Conservation (phyloP, 2,113 vertebrate species). For the Cyanocitta stelleri region DNA sequence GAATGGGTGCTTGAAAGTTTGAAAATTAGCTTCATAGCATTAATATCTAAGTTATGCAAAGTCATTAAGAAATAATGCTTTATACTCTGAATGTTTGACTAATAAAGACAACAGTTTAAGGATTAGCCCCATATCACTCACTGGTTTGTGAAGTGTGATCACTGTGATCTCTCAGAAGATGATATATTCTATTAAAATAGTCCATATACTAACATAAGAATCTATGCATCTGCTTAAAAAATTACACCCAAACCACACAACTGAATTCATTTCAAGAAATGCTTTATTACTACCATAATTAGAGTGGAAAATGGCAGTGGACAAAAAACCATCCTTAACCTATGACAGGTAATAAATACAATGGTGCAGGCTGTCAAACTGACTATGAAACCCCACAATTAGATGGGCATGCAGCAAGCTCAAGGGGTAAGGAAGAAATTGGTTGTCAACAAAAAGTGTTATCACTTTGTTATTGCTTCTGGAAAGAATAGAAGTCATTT, state of each 20-base stretch:
- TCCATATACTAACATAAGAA: background rate
- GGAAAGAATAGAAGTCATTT: conserved; percentile 40
- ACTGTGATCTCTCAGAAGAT: background rate
- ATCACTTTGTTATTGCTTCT: conserved; percentile 64
- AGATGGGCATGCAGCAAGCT: background rate
- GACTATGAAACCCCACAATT: background rate
- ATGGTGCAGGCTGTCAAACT: background rate
- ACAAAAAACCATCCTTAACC: background rate
- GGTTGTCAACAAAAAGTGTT: conserved; percentile 29
- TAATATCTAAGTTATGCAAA: background rate
- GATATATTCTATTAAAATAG: background rate
- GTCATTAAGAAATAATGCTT: background rate
- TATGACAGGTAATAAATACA: conserved; percentile 20
- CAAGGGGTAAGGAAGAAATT: background rate
- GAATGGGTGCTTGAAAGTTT: background rate
- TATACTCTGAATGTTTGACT: background rate
- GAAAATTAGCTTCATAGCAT: background rate
- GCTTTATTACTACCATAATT: background rate
- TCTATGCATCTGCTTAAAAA: background rate
- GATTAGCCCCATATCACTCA: background rate
- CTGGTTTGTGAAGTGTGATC: background rate
- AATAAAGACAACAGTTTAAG: background rate
- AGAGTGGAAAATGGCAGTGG: conserved; percentile 17
- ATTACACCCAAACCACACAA: background rate
- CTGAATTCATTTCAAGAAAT: background rate